Evolutionary conservation across 2,888 invertebrate genomes (phyloP), one percentile per base, ranked within the genome.

Genomic region (Idaea biselata): DNA sequence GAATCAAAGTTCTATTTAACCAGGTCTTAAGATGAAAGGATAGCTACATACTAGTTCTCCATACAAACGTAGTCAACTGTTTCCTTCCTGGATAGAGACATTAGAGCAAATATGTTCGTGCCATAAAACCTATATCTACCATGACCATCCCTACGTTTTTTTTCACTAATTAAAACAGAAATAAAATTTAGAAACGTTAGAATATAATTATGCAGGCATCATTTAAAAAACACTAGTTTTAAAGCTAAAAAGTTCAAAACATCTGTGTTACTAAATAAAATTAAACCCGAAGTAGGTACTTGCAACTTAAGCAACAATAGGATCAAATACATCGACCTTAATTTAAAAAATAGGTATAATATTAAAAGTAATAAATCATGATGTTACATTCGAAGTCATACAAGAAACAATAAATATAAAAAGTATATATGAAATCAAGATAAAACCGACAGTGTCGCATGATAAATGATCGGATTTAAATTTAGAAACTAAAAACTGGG

Each of bases 381-480:
- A 68, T 72, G 68, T 72, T 74, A 72, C 74, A 72, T 76, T 60
- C 67, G 63, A 67, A 67, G 60, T 63, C 60, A 64, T 65, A 64
- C 58, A 62, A 64, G 58, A 60, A 65, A 58, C 68, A 69, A 70
- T 70, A 65, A 72, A 70, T 68, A 69, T 68, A 80, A 81, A 80
- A 77, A 73, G 82, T 82, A 82, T 78, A 72, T 76, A 77, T 77
- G 79, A 80, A 80, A 85, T 86, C 82, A 82, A 88, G 87, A 88
- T 88, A 87, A 88, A 86, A 83, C 81, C 84, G 87, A 89, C 88
- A 87, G 78, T 91, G 91, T 91, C 92, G 87, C 90, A 87, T 91
- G 92, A 91, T 90, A 89, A 88, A 91, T 85, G 89, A 88, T 87
- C 89, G 85, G 90, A 89, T 91, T 90, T 88, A 88, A 87, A 89